A percentile compares a stretch with the other conserved stretches of the same genome.
Evolutionary conservation across 2,888 invertebrate genomes (phyloP).

Genomic region (Cryptocephalus moraei): DNA sequence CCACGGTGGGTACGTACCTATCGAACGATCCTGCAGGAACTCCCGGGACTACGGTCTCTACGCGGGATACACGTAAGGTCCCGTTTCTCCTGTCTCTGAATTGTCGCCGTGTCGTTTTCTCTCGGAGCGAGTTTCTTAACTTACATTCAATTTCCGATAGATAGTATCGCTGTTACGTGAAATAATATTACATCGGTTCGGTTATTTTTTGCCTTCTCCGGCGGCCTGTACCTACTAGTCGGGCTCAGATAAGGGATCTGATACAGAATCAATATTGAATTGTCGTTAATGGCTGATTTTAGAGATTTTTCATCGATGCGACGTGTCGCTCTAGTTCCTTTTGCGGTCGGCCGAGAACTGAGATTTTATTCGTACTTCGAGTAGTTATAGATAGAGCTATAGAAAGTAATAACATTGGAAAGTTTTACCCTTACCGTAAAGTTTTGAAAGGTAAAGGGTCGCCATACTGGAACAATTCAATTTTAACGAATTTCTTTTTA

Average conservation of each 20-base stretch:
- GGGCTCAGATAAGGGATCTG: conserved; percentile 2
- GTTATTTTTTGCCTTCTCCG: neutral
- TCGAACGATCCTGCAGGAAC: neutral
- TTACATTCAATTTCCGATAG: conserved; percentile 20
- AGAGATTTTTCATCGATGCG: no score
- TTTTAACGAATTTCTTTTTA: no score
- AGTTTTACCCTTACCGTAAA: no score
- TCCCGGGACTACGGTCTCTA: neutral
- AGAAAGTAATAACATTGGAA: no score
- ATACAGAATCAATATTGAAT: conserved; percentile 8
- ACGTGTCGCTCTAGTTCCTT: no score
- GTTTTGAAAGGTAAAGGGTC: no score
- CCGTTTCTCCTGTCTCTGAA: neutral
- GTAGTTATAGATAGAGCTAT: no score
- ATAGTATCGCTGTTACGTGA: conserved; percentile 13
- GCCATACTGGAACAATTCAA: no score
- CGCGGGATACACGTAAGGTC: neutral
- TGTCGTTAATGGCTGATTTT: neutral
- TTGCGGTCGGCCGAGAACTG: no score
- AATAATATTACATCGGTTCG: conserved; percentile 9
- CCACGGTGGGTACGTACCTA: neutral
- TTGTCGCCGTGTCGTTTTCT: conserved; percentile 5
- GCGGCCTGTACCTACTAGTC: no score
- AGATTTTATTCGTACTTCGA: no score
- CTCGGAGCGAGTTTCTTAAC: conserved; percentile 8